Evolutionary conservation across 1,140 invertebrate species (phyloP).

Genomic region (Lysiphlebus fabarum): DNA sequence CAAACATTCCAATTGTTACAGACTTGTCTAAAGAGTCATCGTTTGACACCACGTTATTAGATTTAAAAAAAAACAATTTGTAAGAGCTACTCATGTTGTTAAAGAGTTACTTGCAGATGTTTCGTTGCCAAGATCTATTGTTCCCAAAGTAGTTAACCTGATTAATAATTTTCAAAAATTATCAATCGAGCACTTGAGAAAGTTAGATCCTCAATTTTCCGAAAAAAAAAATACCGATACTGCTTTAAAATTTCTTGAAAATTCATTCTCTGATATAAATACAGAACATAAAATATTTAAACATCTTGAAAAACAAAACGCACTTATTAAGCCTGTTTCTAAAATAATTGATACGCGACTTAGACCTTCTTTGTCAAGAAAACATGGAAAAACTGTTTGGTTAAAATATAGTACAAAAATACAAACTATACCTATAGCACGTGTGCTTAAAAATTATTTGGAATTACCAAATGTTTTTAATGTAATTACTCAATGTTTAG

Average conservation of each 20-base stretch:
- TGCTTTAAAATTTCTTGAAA: too few species aligned
- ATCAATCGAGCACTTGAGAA: not conserved
- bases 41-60: too few species aligned
- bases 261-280: conserved; percentile 1
- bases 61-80: not conserved
- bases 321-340: not conserved
- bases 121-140: not conserved
- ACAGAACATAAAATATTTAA: not conserved
- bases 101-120: not conserved
- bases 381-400: too few species aligned
- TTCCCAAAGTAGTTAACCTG: not conserved
- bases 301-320: not conserved
- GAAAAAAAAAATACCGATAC: not conserved
- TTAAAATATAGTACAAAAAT: too few species aligned
- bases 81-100: not conserved
- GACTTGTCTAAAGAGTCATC: too few species aligned
- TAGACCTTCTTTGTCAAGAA: too few species aligned
- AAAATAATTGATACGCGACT: not conserved
- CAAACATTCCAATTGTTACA: too few species aligned
- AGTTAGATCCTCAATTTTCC: not conserved
- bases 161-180: not conserved
- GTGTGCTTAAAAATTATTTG: conserved; percentile 11
- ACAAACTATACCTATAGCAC: too few species aligned
- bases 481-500: not conserved
- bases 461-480: conserved; percentile 10